phyloP scores from a whole-genome alignment of 2,888 invertebrate species.

The Lingula anatina region DNA sequence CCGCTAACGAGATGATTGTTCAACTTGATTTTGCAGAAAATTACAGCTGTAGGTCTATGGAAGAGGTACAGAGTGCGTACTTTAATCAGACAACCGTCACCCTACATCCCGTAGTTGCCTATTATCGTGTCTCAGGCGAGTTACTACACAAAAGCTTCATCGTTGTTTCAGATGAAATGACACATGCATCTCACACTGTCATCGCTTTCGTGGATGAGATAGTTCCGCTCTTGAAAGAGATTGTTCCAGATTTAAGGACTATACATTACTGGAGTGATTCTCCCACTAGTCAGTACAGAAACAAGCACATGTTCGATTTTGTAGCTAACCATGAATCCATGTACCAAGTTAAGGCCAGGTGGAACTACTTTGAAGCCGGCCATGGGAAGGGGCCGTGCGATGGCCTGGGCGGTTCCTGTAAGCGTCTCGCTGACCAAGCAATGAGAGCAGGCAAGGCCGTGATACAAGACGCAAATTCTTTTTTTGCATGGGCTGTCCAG shows the following conservation, averaged over 20 bases:
- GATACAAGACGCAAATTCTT: conserved; percentile 10
- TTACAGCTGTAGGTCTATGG: conserved; percentile 8
- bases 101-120: conserved; percentile 15
- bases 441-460: conserved; percentile 5
- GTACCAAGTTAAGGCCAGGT: conserved; percentile 8
- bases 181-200: conserved; percentile 13
- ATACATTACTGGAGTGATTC: conserved; percentile 18
- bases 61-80: conserved; percentile 15
- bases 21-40: conserved; percentile 20
- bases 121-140: conserved; percentile 5
- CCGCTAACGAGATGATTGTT: conserved; percentile 8
- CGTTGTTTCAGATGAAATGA: conserved; percentile 13
- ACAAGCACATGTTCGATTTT: conserved; percentile 13
- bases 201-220: conserved; percentile 13
- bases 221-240: conserved; percentile 7
- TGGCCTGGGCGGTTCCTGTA: conserved; percentile 13
- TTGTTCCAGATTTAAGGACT: neutral
- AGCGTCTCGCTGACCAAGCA: conserved; percentile 14
- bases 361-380: conserved; percentile 18
- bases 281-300: conserved; percentile 17
- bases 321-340: conserved; percentile 8
- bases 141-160: conserved; percentile 13
- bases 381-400: conserved; percentile 16
- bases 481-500: conserved; percentile 4
- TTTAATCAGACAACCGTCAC: conserved; percentile 13